These are phyloP conservation scores for Pitta sordida DNA, from an alignment of 2,113 vertebrate species.

Conservation along the genomic window DNA sequence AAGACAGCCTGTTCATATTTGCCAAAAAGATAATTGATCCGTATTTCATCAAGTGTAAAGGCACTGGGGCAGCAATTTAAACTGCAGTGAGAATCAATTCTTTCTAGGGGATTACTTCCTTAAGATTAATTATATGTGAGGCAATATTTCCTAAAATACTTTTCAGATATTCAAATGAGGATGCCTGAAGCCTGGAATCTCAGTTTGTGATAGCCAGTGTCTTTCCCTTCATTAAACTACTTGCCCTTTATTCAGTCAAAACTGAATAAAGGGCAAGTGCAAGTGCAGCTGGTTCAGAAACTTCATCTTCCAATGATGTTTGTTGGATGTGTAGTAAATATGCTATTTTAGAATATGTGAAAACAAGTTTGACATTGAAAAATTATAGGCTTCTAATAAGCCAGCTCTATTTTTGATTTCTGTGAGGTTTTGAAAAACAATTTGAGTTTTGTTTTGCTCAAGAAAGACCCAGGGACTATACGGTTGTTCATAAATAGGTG, in stretches of 20 bases:
- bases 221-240: neutral
- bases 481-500: neutral
- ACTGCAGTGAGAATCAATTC: constrained; percentile 13
- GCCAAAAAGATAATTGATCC: neutral
- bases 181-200: neutral
- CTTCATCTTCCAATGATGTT: neutral
- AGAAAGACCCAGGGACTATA: neutral
- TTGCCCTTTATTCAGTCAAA: neutral
- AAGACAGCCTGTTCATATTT: neutral
- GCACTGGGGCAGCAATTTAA: neutral
- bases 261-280: too few species aligned
- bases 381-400: neutral
- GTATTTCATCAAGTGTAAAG: neutral
- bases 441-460: neutral
- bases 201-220: neutral
- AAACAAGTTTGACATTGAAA: neutral
- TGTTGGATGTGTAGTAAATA: neutral
- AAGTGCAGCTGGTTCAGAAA: neutral
- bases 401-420: neutral
- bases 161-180: neutral
- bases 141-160: neutral
- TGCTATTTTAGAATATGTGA: neutral
- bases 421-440: neutral
- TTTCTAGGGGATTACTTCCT: constrained; percentile 3
- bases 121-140: neutral